Conservation (phyloP, 2,888 invertebrate genomes). For the Lymantria monacha region DNA sequence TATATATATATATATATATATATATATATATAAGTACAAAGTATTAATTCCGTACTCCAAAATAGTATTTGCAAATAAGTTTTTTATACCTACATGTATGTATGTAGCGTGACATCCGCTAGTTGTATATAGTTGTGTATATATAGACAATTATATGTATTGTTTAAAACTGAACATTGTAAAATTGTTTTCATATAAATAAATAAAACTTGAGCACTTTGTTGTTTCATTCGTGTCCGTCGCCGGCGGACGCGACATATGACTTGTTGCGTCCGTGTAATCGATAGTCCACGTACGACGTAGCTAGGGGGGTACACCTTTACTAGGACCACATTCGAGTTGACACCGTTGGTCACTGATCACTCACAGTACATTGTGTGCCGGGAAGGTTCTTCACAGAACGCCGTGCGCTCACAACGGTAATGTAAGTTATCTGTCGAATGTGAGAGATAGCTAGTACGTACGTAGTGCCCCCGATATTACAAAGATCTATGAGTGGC, state of each 20-base stretch:
- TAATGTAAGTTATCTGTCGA: too few species aligned
- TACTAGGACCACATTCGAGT: background rate
- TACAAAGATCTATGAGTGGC: too few species aligned
- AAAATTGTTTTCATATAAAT: conserved; percentile 75
- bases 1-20: too few species aligned
- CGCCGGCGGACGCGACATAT: background rate
- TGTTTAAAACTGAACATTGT: conserved; percentile 72
- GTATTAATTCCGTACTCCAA: conserved; percentile 37
- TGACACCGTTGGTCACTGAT: background rate
- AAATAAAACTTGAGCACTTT: conserved; percentile 52
- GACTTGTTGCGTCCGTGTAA: background rate
- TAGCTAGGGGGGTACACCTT: background rate
- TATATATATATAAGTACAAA: too few species aligned
- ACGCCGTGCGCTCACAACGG: too few species aligned
- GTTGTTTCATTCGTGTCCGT: background rate
- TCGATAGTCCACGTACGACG: background rate
- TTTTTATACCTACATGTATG: conserved; percentile 44
- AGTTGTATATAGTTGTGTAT: conserved; percentile 73
- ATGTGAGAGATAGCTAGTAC: too few species aligned
- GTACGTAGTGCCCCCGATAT: too few species aligned
- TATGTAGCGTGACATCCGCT: conserved; percentile 50
- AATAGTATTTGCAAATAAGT: conserved; percentile 50
- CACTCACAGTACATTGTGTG: background rate
- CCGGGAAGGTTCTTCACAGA: too few species aligned
- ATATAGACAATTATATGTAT: conserved; percentile 73